Base-by-base conservation (phyloP, 2,797 vertebrate species). In the Orientallactaga sibirica region DNA sequence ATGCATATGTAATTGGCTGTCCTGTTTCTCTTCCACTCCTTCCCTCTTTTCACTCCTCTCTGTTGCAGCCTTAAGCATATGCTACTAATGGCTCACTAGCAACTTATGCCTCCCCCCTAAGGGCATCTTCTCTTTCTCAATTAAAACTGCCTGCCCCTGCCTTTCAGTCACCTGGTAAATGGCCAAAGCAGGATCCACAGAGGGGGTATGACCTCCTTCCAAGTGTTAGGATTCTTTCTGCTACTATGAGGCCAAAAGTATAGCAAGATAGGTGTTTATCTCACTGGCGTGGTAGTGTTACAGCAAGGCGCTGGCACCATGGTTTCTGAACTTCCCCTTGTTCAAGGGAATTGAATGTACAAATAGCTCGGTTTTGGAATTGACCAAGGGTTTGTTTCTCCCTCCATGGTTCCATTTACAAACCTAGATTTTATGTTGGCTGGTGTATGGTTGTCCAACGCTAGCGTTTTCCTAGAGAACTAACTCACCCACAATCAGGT, bases 401-500 rank as follows among this genome's bases (percentile, higher is more conserved):
- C 67, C 70, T 80, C 67, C 20, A 43, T 25, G 48, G 62, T 58
- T 88, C 25, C 58, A 3, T 62, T 80, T 52, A 71, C 77, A 61
- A 43, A 84, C 14, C 15, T 68, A 62, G 55, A 62, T 22, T 78
- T 81, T 84, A 85, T 74, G 58, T 41, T 73, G 86, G 68, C 19
- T 80, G 8, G 41, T 80, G 41, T 70, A 52, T 74, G 27, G 68
- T 84, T 91, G 14, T 89, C 22, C 16, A 87, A 61, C 71, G 12
- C 22, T 27, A 76, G 15, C n/a, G 52, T 75, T 95, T 93, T 37
- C 81, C 81, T 77, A 73, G 37, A 52, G 16, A 94, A 80, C 37
- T 62, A 14, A 58, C 12, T 48, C 95, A 95, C 58, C 86, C 67
- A 79, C 16, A 87, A 88, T 41, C 68, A 71, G 29, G 52, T 33